Conservation (phyloP, 2,113 vertebrate genomes). For the Monopterus albus region DNA sequence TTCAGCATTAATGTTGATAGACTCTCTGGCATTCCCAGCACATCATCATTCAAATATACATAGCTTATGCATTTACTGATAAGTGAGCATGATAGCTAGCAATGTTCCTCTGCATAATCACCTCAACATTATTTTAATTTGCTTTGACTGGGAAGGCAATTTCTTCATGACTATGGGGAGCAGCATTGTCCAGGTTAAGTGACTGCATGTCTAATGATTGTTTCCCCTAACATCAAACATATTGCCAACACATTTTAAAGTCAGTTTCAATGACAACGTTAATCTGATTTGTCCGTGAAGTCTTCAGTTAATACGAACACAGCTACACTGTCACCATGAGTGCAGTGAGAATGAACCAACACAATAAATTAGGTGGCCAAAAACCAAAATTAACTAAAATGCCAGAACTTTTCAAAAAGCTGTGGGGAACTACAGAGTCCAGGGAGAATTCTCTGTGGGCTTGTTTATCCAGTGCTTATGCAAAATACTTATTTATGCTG, state of each 20-base stretch:
- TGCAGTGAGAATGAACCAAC: too few relatives aligned
- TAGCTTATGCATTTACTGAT: slow-evolving; percentile 4
- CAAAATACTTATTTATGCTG: neutral
- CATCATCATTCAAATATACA: slow-evolving; percentile 13
- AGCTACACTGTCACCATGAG: too few relatives aligned
- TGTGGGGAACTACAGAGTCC: too few relatives aligned
- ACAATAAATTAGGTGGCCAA: too few relatives aligned
- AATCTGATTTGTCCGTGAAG: too few relatives aligned
- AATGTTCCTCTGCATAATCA: slow-evolving; percentile 51
- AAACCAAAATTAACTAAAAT: too few relatives aligned
- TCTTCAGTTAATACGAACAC: too few relatives aligned
- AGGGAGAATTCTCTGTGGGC: neutral
- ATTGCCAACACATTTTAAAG: neutral
- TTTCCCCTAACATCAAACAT: too few relatives aligned
- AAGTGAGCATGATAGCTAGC: neutral
- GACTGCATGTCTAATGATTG: too few relatives aligned
- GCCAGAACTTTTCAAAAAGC: too few relatives aligned
- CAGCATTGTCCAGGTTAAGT: neutral
- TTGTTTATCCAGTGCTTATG: neutral
- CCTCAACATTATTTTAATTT: slow-evolving; percentile 34
- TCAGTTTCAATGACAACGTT: neutral
- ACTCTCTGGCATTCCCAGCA: slow-evolving; percentile 50
- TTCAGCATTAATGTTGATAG: slow-evolving; percentile 33
- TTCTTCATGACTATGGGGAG: neutral
- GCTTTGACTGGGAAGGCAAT: slow-evolving; percentile 4